Conservation (phyloP, 1,140 invertebrate species). For the Pogonognathellus flavescens region DNA sequence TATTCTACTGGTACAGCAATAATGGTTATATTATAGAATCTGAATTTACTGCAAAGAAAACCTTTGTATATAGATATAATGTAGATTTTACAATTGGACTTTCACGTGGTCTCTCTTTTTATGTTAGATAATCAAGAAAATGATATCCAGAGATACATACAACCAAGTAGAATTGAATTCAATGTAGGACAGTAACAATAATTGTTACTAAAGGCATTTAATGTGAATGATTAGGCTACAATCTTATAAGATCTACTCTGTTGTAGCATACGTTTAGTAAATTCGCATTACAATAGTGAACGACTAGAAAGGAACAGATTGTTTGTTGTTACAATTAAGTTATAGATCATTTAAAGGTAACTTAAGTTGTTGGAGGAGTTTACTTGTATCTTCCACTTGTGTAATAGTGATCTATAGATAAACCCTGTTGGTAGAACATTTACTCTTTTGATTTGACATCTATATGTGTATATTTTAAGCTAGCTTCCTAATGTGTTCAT, state of each 20-base stretch:
- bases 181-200: not conserved
- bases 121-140: not conserved
- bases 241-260: not conserved
- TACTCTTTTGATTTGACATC: constrained; percentile 1
- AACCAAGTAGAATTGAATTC: not conserved
- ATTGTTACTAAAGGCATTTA: no score
- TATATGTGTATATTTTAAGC: not conserved
- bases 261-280: not conserved
- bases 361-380: not conserved
- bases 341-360: constrained; percentile 18
- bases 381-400: not conserved
- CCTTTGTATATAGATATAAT: not conserved
- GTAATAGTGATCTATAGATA: constrained; percentile 20
- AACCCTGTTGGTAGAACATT: constrained; percentile 35
- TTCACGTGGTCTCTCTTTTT: constrained; percentile 15
- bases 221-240: not conserved
- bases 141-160: not conserved
- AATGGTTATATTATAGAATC: not conserved
- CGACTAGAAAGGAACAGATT: constrained; percentile 39
- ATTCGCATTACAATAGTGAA: not conserved
- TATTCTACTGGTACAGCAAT: not conserved
- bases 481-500: not conserved
- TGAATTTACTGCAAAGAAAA: constrained; percentile 11
- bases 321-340: constrained; percentile 5
- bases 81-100: not conserved